phyloP scores from a whole-genome alignment of 2,797 vertebrate species.

The Liasis olivaceus region DNA sequence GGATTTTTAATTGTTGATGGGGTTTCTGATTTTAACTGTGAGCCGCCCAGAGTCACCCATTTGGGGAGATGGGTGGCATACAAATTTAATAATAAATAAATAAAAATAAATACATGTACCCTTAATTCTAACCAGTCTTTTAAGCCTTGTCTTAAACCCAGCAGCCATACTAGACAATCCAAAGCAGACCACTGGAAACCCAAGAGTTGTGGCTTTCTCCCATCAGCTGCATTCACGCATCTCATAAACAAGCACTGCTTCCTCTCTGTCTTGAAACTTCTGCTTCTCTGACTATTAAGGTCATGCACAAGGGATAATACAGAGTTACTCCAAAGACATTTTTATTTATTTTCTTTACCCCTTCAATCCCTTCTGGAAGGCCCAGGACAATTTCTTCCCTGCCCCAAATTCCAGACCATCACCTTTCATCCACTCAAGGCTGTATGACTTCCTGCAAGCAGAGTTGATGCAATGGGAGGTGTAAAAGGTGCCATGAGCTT shows the following conservation, averaged over 20 bases:
- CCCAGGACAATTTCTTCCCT: background rate
- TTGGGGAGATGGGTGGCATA: background rate
- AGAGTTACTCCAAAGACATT: background rate
- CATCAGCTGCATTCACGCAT: background rate
- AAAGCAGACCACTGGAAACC: background rate
- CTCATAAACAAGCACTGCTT: background rate
- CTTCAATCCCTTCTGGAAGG: too few relatives aligned
- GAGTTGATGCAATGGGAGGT: conserved; percentile 87
- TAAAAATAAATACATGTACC: background rate
- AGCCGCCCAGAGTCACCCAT: background rate
- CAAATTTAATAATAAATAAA: background rate
- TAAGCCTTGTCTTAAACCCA: background rate
- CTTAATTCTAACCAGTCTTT: background rate
- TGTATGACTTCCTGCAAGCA: conserved; percentile 80
- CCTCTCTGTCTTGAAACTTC: background rate
- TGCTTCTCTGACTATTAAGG: background rate
- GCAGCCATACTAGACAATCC: background rate
- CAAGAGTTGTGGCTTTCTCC: background rate
- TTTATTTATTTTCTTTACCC: background rate
- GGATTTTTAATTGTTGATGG: too few relatives aligned
- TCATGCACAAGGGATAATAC: too few relatives aligned
- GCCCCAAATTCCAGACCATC: background rate
- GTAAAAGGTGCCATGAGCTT: conserved; percentile 90
- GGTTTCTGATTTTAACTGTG: background rate
- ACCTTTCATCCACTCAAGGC: conserved; percentile 93